Conservation (phyloP, 2,797 vertebrate genomes). For the Enteromius viviparus region DNA sequence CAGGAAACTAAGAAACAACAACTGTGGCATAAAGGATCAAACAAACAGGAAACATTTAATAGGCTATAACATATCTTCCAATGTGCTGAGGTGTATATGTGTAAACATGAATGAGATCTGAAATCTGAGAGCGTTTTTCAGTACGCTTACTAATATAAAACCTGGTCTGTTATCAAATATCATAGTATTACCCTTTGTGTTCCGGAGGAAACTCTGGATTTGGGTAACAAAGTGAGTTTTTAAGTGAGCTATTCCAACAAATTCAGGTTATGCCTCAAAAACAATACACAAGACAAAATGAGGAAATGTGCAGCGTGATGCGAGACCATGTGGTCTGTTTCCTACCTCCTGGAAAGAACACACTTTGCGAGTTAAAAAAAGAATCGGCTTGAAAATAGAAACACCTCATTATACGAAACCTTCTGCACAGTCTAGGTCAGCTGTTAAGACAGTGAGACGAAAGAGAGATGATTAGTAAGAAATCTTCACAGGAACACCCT, state of each 20-base stretch:
- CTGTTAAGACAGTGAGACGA: conserved; percentile 25
- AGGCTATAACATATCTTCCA: not conserved
- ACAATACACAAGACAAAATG: not conserved
- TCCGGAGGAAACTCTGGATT: not conserved
- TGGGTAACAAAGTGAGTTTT: not conserved
- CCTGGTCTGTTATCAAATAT: not conserved
- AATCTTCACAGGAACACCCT: conserved; percentile 25
- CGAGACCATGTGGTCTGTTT: conserved; percentile 5
- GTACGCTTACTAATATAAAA: not conserved
- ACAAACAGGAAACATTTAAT: not conserved
- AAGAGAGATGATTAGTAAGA: conserved; percentile 28
- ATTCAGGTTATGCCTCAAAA: not conserved
- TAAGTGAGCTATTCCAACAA: not conserved
- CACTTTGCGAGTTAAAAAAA: conserved; percentile 52
- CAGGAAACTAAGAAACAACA: not conserved
- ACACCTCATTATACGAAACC: conserved; percentile 46
- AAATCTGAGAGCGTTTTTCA: not conserved
- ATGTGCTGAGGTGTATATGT: not conserved
- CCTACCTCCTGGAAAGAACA: conserved; percentile 12
- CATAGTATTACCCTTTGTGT: not conserved
- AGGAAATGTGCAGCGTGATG: not conserved
- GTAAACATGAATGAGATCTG: not conserved
- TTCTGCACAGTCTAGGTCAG: conserved; percentile 25
- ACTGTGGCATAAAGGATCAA: not conserved
- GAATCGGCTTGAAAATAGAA: conserved; percentile 59